These are phyloP conservation scores for Amphiprion percula DNA, from an alignment of 2,113 vertebrate species.

Conservation along the genomic window DNA sequence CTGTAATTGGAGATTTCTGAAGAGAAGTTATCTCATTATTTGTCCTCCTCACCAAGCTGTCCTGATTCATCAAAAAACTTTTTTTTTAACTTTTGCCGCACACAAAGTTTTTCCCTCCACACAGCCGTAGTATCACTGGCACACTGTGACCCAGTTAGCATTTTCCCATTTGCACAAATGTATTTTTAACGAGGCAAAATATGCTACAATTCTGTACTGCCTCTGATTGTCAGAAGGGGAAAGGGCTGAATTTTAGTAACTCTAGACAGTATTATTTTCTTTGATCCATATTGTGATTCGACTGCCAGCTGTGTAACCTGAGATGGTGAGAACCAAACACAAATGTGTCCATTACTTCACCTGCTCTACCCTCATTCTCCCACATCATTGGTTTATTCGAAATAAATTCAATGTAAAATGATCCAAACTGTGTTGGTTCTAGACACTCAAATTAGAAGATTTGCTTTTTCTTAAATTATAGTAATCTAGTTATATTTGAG, in stretches of 20 bases:
- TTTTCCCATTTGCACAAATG: slow-evolving; percentile 50
- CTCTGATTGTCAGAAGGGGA: slow-evolving; percentile 33
- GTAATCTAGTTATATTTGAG: too few relatives aligned
- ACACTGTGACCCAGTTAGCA: slow-evolving; percentile 67
- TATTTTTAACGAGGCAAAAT: slow-evolving; percentile 57
- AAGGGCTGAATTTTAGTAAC: slow-evolving; percentile 16
- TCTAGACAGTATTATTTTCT: slow-evolving; percentile 11
- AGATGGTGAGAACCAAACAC: slow-evolving; percentile 27
- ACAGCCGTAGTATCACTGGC: slow-evolving; percentile 17
- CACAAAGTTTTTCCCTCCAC: background rate
- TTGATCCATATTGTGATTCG: slow-evolving; percentile 17
- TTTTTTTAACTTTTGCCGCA: slow-evolving; percentile 1
- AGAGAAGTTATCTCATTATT: slow-evolving; percentile 50
- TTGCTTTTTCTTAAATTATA: too few relatives aligned
- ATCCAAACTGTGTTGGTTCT: too few relatives aligned
- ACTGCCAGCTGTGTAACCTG: slow-evolving; percentile 3
- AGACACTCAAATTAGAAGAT: too few relatives aligned
- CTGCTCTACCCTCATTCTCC: background rate
- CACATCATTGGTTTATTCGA: background rate
- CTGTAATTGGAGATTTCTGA: slow-evolving; percentile 40
- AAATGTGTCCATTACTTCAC: slow-evolving; percentile 19
- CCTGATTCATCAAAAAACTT: background rate
- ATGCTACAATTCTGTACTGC: slow-evolving; percentile 18
- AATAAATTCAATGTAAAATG: too few relatives aligned
- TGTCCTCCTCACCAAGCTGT: slow-evolving; percentile 14